Evolutionary conservation across 2,888 invertebrate genomes (phyloP).

Genomic region (Drosophila suboccidentalis): DNA sequence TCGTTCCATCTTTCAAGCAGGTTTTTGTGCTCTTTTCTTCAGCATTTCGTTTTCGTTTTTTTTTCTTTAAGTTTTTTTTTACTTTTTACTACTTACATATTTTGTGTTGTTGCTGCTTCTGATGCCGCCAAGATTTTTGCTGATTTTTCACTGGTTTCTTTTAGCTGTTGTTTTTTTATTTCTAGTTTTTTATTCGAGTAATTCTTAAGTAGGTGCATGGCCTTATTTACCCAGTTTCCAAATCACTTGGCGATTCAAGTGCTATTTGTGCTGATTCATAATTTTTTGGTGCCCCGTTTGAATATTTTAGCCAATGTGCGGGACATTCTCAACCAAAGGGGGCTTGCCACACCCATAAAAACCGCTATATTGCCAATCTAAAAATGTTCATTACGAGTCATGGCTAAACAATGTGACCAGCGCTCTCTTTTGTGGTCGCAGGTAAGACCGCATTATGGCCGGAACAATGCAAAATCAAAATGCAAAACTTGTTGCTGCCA

Average conservation of each 20-base stretch:
- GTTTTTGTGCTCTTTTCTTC: slow-evolving; percentile 52
- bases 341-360: slow-evolving; percentile 41
- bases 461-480: slow-evolving; percentile 66
- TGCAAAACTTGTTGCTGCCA: slow-evolving; percentile 76
- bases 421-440: slow-evolving; percentile 25
- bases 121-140: slow-evolving; percentile 58
- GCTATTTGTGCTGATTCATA: slow-evolving; percentile 67
- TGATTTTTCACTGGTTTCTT: slow-evolving; percentile 23
- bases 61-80: slow-evolving; percentile 51
- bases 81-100: slow-evolving; percentile 60
- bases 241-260: slow-evolving; percentile 53
- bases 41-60: slow-evolving; percentile 68
- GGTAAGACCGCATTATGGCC: slow-evolving; percentile 54
- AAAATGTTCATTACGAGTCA: slow-evolving; percentile 64
- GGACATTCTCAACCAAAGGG: slow-evolving; percentile 17
- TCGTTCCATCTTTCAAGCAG: slow-evolving; percentile 53
- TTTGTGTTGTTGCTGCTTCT: slow-evolving; percentile 36
- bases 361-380: slow-evolving; percentile 18
- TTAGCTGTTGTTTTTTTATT: slow-evolving; percentile 12
- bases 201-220: slow-evolving; percentile 74
- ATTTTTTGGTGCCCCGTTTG: slow-evolving; percentile 24
- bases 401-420: slow-evolving; percentile 55
- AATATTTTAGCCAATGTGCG: slow-evolving; percentile 38
- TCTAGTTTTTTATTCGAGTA: slow-evolving; percentile 5
- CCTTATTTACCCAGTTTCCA: slow-evolving; percentile 83